phyloP scores from a whole-genome alignment of 1,140 invertebrate genomes.

The Lordiphosa mommai region DNA sequence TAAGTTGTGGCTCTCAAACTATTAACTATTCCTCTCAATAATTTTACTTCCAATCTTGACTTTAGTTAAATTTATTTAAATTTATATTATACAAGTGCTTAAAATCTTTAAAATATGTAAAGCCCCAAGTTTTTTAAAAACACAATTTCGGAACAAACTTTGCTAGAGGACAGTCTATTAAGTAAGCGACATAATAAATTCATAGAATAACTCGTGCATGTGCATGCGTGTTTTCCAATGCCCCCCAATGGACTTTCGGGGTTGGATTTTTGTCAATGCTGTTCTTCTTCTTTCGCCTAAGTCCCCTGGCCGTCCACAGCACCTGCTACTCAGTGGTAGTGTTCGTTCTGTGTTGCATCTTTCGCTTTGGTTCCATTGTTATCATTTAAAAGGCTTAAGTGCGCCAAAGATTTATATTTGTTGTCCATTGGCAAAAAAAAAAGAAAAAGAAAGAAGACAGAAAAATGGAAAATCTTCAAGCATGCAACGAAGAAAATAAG shows the following conservation, averaged over 20 bases:
- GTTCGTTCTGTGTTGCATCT: slow-evolving; percentile 19
- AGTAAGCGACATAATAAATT: slow-evolving; percentile 35
- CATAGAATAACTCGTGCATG: slow-evolving; percentile 26
- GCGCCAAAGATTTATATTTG: slow-evolving; percentile 70
- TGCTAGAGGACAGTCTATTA: slow-evolving; percentile 25
- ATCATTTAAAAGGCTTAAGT: slow-evolving; percentile 77
- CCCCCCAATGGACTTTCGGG: background rate
- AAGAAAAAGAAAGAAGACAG: slow-evolving; percentile 6
- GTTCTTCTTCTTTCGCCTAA: slow-evolving; percentile 1
- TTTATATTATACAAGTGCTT: background rate
- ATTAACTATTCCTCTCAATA: too few species aligned
- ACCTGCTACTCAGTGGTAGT: slow-evolving; percentile 51
- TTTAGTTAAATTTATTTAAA: too few species aligned
- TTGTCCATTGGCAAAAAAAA: slow-evolving; percentile 44
- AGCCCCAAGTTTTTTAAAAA: too few species aligned
- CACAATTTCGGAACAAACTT: slow-evolving; percentile 7
- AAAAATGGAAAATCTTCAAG: slow-evolving; percentile 22
- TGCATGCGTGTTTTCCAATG: background rate
- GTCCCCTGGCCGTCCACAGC: slow-evolving; percentile 31
- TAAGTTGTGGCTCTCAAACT: too few species aligned
- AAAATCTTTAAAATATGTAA: background rate
- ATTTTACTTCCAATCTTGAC: too few species aligned
- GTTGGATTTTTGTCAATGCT: background rate
- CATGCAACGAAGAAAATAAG: slow-evolving; percentile 47
- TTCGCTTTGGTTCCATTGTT: slow-evolving; percentile 45